A percentile compares a stretch with the other conserved stretches of the same genome.
These are phyloP conservation scores for Lasioglossum morio DNA, from an alignment of 2,888 invertebrate species.

Conservation along the genomic window DNA sequence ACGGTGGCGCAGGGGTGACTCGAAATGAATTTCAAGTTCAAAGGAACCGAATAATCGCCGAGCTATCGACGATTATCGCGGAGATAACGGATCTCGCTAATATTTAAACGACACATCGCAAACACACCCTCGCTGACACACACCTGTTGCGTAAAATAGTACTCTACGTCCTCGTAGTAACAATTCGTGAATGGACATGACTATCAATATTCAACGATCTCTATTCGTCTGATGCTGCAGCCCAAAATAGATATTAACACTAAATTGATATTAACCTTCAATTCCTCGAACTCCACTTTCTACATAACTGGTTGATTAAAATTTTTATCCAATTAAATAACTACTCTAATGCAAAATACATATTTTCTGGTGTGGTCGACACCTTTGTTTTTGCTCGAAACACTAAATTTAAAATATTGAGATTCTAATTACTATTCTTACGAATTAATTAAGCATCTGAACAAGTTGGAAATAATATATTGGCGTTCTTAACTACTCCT, in stretches of 20 bases:
- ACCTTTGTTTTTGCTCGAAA: no score
- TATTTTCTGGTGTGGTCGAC: no score
- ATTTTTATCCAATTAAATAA: no score
- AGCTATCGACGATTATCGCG: background rate
- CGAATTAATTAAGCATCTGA: no score
- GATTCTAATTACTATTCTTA: no score
- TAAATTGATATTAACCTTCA: no score
- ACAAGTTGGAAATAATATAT: no score
- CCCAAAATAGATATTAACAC: no score
- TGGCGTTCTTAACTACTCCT: no score
- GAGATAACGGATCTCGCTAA: background rate
- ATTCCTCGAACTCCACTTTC: background rate
- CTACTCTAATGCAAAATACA: no score
- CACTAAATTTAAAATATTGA: no score
- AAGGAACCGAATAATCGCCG: background rate
- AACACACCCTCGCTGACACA: background rate
- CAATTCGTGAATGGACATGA: background rate
- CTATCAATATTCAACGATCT: background rate
- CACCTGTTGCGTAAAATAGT: background rate
- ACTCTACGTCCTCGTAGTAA: background rate
- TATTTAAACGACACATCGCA: background rate
- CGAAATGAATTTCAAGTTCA: constrained; percentile 29
- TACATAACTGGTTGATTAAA: no score
- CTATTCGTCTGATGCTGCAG: background rate
- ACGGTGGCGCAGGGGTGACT: constrained; percentile 8